phyloP scores from a whole-genome alignment of 2,797 vertebrate genomes.

The Pseudotriccus pelzelni region DNA sequence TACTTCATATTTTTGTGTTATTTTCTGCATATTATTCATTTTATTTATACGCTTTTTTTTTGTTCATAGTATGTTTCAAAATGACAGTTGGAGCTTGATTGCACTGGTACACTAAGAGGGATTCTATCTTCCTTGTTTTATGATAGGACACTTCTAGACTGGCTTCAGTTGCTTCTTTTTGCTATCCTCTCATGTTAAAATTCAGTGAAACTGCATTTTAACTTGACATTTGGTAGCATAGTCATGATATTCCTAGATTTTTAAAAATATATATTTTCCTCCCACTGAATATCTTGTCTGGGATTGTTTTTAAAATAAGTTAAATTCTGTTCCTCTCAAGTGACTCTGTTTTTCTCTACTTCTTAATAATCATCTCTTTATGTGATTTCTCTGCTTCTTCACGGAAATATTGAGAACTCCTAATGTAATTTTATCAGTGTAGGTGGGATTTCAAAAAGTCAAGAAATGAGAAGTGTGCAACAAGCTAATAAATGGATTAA shows the following conservation, averaged over 20 bases:
- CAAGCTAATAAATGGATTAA: constrained; percentile 27
- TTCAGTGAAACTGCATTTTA: background rate
- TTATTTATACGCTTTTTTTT: background rate
- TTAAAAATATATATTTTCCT: background rate
- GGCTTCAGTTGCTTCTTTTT: background rate
- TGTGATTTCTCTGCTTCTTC: constrained; percentile 1
- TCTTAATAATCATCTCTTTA: constrained; percentile 13
- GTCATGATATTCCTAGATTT: background rate
- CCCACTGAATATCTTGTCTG: background rate
- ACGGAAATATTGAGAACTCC: constrained; percentile 35
- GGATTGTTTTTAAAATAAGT: constrained; percentile 21
- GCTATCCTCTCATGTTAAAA: background rate
- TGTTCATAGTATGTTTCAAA: background rate
- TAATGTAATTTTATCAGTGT: constrained; percentile 40
- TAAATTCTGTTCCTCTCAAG: background rate
- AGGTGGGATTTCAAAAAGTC: constrained; percentile 55
- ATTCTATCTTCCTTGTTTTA: background rate
- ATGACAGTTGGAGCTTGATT: background rate
- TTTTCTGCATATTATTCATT: background rate
- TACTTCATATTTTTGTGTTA: background rate
- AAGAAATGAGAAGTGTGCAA: background rate
- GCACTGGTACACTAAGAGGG: background rate
- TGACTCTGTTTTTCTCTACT: constrained; percentile 12
- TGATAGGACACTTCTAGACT: background rate
- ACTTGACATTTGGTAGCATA: background rate